These are phyloP conservation scores for Xanthostigma xanthostigma DNA, from an alignment of 2,888 invertebrate species.

Conservation along the genomic window DNA sequence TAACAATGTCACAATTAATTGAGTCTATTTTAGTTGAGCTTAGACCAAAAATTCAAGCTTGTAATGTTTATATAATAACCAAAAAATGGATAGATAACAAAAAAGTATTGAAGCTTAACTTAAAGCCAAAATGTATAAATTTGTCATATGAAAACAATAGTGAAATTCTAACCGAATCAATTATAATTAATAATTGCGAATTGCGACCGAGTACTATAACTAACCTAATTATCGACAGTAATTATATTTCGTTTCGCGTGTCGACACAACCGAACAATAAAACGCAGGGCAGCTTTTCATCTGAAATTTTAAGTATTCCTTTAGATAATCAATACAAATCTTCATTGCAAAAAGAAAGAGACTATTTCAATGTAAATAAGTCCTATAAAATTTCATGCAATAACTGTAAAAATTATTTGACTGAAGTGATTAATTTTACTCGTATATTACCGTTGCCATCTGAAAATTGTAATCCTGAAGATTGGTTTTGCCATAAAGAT, in stretches of 20 bases:
- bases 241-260: constrained; percentile 24
- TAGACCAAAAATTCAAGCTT: constrained; percentile 40
- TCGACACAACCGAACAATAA: constrained; percentile 17
- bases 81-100: constrained; percentile 30
- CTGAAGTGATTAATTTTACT: constrained; percentile 30
- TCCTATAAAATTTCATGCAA: constrained; percentile 32
- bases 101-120: constrained; percentile 21
- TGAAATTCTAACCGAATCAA: constrained; percentile 12
- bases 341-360: constrained; percentile 13
- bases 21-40: constrained; percentile 39
- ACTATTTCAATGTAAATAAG: constrained; percentile 30
- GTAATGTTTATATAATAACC: constrained; percentile 41
- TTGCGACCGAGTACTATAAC: constrained; percentile 22
- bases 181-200: constrained; percentile 15
- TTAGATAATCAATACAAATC: constrained; percentile 5
- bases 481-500: constrained; percentile 49
- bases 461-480: constrained; percentile 39
- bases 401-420: constrained; percentile 21
- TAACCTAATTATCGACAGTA: constrained; percentile 18
- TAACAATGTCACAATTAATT: constrained; percentile 2
- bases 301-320: constrained; percentile 18
- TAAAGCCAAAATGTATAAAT: constrained; percentile 13
- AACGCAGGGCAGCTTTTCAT: constrained; percentile 20
- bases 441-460: constrained; percentile 47
- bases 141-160: constrained; percentile 13